Evolutionary conservation across 2,797 vertebrate species (phyloP).

Genomic region (Hozukius guyotensis): DNA sequence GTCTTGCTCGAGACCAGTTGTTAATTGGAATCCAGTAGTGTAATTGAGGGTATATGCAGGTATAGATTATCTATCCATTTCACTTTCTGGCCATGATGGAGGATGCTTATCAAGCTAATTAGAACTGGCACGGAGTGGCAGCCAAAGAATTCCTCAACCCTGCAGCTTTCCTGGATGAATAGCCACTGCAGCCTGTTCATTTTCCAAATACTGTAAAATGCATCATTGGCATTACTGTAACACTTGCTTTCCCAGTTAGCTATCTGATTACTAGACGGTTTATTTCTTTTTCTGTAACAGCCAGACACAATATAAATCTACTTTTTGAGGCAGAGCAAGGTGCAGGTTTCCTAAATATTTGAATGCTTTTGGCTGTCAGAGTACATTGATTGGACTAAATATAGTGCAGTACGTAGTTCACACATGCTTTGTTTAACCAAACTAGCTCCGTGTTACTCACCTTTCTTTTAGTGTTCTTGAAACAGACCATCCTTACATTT

Average conservation of each 20-base stretch:
- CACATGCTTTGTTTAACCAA: neutral
- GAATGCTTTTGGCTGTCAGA: neutral
- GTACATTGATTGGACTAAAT: neutral
- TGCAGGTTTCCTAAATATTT: neutral
- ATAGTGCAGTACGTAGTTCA: neutral
- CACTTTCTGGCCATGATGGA: conserved; percentile 46
- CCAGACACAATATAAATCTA: neutral
- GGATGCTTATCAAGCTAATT: conserved; percentile 47
- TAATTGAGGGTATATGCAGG: conserved; percentile 53
- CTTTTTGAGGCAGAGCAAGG: neutral
- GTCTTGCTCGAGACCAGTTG: conserved; percentile 20
- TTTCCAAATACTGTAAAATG: conserved; percentile 22
- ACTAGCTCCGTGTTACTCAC: neutral
- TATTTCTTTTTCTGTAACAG: neutral
- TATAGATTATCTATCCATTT: conserved; percentile 64
- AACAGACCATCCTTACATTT: neutral
- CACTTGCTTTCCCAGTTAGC: neutral
- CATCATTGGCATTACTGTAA: conserved; percentile 10
- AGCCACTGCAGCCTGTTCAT: neutral
- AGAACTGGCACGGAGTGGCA: conserved; percentile 25
- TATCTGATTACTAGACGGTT: neutral
- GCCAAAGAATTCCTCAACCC: conserved; percentile 15
- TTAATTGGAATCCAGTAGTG: conserved; percentile 60
- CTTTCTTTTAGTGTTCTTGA: neutral
- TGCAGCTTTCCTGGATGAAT: conserved; percentile 34